Conservation (phyloP, 2,888 invertebrate genomes). For the Catocala fraxini region DNA sequence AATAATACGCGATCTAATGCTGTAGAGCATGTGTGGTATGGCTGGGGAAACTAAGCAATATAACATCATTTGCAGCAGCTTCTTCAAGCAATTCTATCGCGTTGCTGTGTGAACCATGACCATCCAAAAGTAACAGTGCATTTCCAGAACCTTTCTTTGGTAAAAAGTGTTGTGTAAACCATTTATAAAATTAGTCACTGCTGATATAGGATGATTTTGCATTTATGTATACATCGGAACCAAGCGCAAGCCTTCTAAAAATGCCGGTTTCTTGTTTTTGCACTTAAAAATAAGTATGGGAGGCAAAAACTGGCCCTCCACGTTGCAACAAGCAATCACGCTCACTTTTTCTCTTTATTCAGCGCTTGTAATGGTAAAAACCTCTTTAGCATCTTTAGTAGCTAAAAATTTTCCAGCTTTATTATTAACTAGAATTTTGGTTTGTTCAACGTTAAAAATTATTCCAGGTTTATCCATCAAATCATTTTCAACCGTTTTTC, state of each 20-base stretch:
- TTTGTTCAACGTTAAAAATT: conserved; percentile 59
- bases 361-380: conserved; percentile 30
- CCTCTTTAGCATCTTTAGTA: conserved; percentile 53
- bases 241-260: conserved; percentile 40
- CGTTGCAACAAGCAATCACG: conserved; percentile 24
- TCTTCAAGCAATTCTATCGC: conserved; percentile 16
- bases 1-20: too few species aligned
- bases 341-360: conserved; percentile 56
- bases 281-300: conserved; percentile 23
- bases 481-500: too few species aligned
- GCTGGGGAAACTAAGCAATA: neutral
- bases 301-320: conserved; percentile 15
- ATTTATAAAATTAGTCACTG: conserved; percentile 13
- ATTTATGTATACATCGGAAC: conserved; percentile 40
- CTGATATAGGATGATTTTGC: conserved; percentile 33
- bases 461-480: too few species aligned
- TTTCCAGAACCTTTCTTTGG: conserved; percentile 18
- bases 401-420: conserved; percentile 61
- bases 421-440: conserved; percentile 62
- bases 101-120: conserved; percentile 19
- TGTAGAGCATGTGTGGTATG: too few species aligned
- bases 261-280: conserved; percentile 47
- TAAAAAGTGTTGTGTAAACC: conserved; percentile 7
- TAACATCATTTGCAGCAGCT: conserved; percentile 34
- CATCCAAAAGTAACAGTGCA: conserved; percentile 12